Evolutionary conservation across 2,888 invertebrate species (phyloP).

Genomic region (Aricia artaxerxes): DNA sequence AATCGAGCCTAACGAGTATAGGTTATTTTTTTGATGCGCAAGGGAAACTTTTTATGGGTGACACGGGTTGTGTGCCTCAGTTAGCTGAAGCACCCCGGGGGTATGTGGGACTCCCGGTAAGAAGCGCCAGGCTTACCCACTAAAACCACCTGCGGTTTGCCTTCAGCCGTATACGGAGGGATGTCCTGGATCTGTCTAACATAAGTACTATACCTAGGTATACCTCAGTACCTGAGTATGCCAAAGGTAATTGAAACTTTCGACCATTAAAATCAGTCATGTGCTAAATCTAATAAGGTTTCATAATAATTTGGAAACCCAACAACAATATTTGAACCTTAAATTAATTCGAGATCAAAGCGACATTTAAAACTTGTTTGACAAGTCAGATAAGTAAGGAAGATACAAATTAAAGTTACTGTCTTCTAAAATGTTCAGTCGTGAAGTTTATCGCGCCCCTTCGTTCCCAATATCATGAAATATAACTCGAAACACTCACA

Average conservation of each 20-base stretch:
- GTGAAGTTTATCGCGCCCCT: not conserved
- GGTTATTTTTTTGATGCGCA: too few species aligned
- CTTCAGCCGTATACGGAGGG: too few species aligned
- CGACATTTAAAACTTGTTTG: not conserved
- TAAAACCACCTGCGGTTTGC: too few species aligned
- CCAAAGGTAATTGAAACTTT: not conserved
- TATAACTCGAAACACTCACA: constrained; percentile 11
- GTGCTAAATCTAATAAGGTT: not conserved
- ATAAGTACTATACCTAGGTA: too few species aligned
- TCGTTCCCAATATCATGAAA: constrained; percentile 19
- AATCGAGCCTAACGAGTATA: too few species aligned
- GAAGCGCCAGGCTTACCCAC: too few species aligned
- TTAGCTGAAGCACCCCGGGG: too few species aligned
- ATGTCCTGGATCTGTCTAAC: too few species aligned
- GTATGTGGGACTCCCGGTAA: too few species aligned
- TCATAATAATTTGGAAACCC: not conserved
- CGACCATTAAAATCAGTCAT: not conserved
- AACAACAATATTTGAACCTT: not conserved
- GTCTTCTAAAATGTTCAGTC: not conserved
- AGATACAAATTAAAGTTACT: not conserved
- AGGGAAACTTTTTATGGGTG: too few species aligned
- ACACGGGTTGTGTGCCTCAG: too few species aligned
- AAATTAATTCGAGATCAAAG: not conserved
- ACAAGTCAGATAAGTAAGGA: constrained; percentile 1
- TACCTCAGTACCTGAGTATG: too few species aligned